phyloP scores from a whole-genome alignment of 2,888 invertebrate genomes.

The Neoitamus cyanurus region DNA sequence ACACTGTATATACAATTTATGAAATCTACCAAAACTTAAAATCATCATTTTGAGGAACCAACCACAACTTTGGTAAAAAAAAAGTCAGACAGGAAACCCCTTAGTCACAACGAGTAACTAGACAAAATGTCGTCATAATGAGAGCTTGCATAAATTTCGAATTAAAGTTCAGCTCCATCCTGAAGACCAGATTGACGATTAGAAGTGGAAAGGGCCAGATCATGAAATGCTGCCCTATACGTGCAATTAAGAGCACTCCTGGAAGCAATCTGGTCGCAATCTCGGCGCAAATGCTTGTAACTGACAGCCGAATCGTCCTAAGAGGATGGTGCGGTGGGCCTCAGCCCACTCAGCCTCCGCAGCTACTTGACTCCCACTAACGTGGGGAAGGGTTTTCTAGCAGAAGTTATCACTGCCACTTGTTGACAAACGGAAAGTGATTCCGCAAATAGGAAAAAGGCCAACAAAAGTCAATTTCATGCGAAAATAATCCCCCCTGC shows the following conservation, averaged over 20 bases:
- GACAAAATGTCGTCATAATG: no score
- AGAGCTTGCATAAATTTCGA: no score
- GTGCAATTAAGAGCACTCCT: slow-evolving; percentile 13
- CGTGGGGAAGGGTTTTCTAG: neutral
- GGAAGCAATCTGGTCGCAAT: slow-evolving; percentile 15
- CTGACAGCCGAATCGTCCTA: slow-evolving; percentile 14
- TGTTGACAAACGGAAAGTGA: slow-evolving; percentile 52
- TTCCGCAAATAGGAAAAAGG: slow-evolving; percentile 47
- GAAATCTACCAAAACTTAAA: no score
- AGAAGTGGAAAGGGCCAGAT: neutral
- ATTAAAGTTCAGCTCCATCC: no score
- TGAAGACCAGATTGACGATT: no score
- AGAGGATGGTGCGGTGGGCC: neutral
- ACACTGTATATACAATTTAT: no score
- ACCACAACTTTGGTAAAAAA: no score
- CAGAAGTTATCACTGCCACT: slow-evolving; percentile 48
- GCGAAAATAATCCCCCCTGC: slow-evolving; percentile 48
- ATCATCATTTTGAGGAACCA: no score
- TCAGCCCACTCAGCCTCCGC: neutral
- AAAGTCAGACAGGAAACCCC: no score
- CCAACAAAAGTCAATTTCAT: slow-evolving; percentile 51
- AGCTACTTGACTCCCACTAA: neutral
- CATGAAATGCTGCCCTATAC: no score
- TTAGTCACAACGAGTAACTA: no score
- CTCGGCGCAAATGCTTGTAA: neutral